These are phyloP conservation scores for Haplochromis vanheusdeni DNA, from an alignment of 2,113 vertebrate species.

Conservation along the genomic window DNA sequence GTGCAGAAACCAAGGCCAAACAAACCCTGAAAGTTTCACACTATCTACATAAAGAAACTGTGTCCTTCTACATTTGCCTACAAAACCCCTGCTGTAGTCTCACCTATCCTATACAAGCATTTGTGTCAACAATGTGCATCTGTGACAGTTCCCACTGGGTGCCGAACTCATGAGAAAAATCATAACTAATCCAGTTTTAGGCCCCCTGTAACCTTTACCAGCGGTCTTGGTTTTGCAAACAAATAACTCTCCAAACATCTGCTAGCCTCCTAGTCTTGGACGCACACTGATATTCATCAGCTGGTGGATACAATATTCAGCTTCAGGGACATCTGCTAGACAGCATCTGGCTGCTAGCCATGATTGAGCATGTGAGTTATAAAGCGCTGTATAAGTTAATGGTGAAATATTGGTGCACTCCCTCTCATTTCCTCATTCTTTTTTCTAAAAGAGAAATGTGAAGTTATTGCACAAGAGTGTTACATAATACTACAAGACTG, in stretches of 20 bases:
- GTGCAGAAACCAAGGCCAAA: not conserved
- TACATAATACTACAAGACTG: conserved; percentile 36
- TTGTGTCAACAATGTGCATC: conserved; percentile 57
- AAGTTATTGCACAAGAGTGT: conserved; percentile 42
- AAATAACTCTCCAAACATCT: conserved; percentile 44
- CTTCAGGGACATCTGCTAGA: not conserved
- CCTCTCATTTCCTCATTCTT: conserved; percentile 4
- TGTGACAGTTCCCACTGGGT: conserved; percentile 55
- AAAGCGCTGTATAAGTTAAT: not conserved
- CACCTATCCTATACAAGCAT: conserved; percentile 9
- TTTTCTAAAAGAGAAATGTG: not conserved
- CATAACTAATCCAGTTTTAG: conserved; percentile 10
- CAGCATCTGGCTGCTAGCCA: not conserved
- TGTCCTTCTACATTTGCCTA: not conserved
- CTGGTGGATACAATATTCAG: not conserved
- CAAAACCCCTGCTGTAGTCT: not conserved
- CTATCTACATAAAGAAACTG: not conserved
- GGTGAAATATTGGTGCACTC: not conserved
- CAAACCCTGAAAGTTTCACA: not conserved
- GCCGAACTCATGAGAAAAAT: not conserved
- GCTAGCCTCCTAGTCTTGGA: not conserved
- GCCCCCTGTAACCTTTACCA: not conserved
- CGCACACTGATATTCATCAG: not conserved
- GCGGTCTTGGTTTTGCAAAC: conserved; percentile 47
- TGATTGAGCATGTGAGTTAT: not conserved